Evolutionary conservation across 2,113 vertebrate species (phyloP).

Genomic region (Heptranchias perlo): DNA sequence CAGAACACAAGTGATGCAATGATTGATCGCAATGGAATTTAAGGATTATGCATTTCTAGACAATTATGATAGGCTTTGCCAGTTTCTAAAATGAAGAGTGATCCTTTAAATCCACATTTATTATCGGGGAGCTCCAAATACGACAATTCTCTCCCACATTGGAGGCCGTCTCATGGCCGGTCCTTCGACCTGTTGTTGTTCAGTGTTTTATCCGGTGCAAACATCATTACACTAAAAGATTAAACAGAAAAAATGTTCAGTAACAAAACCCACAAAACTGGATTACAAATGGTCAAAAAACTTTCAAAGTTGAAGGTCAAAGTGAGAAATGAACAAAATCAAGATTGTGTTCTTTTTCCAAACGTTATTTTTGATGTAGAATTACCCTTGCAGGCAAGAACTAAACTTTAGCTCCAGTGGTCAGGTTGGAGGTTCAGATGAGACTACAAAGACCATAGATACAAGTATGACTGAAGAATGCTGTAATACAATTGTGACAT

Average conservation of each 20-base stretch:
- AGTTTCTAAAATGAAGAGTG: neutral
- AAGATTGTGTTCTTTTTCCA: neutral
- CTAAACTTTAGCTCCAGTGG: neutral
- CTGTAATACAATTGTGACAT: neutral
- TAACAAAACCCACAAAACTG: neutral
- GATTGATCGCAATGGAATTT: neutral
- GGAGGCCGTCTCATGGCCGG: neutral
- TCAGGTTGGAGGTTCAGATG: neutral
- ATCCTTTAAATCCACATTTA: neutral
- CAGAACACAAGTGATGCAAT: neutral
- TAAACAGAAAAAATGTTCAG: neutral
- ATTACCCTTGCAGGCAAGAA: neutral
- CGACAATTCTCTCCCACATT: neutral
- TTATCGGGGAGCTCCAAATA: neutral
- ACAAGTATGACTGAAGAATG: neutral
- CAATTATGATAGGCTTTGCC: no score
- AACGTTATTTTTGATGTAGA: neutral
- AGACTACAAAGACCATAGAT: neutral
- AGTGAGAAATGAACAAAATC: neutral
- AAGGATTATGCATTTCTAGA: neutral
- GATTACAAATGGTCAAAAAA: neutral
- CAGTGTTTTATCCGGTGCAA: constrained; percentile 50
- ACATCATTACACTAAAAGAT: constrained; percentile 59
- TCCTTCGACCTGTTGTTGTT: neutral
- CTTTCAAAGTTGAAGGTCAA: neutral